phyloP scores from a whole-genome alignment of 92 coral and sea anemone genomes.

The Epizoanthus stellaris region DNA sequence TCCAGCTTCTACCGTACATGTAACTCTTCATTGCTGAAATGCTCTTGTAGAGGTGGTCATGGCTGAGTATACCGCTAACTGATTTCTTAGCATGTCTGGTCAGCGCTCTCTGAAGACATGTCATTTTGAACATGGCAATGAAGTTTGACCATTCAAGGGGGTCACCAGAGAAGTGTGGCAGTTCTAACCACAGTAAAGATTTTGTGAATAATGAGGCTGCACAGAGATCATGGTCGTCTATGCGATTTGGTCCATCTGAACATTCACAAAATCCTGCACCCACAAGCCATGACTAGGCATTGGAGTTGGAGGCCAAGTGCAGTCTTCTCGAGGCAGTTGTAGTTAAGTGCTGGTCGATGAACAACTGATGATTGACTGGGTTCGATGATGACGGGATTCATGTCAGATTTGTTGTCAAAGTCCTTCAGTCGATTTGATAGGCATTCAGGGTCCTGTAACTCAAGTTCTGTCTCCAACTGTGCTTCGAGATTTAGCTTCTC shows the following conservation, averaged over 20 bases:
- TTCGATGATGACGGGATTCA: background rate
- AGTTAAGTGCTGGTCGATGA: background rate
- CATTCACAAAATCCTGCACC: slow-evolving; percentile 35
- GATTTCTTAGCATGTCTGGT: slow-evolving; percentile 42
- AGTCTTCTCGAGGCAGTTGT: background rate
- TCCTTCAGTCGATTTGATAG: slow-evolving; percentile 45
- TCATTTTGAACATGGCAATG: slow-evolving; percentile 51
- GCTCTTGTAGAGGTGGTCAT: slow-evolving; percentile 51
- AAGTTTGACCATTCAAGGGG: slow-evolving; percentile 34
- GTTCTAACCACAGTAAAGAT: slow-evolving; percentile 37
- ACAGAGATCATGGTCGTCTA: background rate
- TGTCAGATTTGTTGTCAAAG: slow-evolving; percentile 2
- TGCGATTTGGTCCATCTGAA: background rate
- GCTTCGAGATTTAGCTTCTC: slow-evolving; percentile 5
- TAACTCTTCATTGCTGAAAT: slow-evolving; percentile 1
- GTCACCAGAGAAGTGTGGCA: slow-evolving; percentile 21
- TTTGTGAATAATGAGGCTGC: slow-evolving; percentile 8
- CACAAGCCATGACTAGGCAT: slow-evolving; percentile 29
- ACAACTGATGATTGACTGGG: background rate
- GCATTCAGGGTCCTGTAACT: slow-evolving; percentile 21
- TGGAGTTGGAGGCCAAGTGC: background rate
- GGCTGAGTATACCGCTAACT: slow-evolving; percentile 43
- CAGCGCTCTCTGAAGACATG: slow-evolving; percentile 50
- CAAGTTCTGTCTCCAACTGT: background rate
- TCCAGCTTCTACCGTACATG: background rate